Evolutionary conservation across 2,888 invertebrate genomes (phyloP).

Genomic region (Petrolisthes manimaculis): DNA sequence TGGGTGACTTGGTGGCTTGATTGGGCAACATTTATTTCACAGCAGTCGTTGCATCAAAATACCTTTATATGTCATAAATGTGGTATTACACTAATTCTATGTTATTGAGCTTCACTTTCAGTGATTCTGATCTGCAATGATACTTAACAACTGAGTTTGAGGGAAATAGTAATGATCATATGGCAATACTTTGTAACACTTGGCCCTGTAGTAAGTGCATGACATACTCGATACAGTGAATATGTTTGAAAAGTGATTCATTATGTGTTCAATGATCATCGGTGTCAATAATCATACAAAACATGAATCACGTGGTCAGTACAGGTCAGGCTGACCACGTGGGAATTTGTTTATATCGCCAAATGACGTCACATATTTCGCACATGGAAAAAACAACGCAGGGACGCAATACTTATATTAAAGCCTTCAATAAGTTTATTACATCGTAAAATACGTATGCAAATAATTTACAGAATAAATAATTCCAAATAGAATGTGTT

Average conservation of each 20-base stretch:
- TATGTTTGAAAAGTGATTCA: neutral
- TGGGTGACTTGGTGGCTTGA: neutral
- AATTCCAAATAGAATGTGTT: neutral
- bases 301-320: constrained; percentile 61
- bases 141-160: too few relatives aligned
- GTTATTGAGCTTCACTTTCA: too few relatives aligned
- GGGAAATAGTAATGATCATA: constrained; percentile 11
- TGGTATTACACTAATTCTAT: too few relatives aligned
- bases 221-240: neutral
- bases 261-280: neutral
- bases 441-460: neutral
- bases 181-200: neutral
- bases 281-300: constrained; percentile 27
- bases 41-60: neutral
- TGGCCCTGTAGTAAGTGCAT: neutral
- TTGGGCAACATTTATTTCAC: neutral
- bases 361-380: constrained; percentile 60
- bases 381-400: constrained; percentile 41
- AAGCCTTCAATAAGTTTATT: neutral
- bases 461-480: neutral
- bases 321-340: constrained; percentile 63
- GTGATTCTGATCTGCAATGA: too few relatives aligned
- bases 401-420: neutral
- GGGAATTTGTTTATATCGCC: constrained; percentile 65
- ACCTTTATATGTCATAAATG: too few relatives aligned